Conservation (phyloP, 2,113 vertebrate genomes). For the Myxocyprinus asiaticus region DNA sequence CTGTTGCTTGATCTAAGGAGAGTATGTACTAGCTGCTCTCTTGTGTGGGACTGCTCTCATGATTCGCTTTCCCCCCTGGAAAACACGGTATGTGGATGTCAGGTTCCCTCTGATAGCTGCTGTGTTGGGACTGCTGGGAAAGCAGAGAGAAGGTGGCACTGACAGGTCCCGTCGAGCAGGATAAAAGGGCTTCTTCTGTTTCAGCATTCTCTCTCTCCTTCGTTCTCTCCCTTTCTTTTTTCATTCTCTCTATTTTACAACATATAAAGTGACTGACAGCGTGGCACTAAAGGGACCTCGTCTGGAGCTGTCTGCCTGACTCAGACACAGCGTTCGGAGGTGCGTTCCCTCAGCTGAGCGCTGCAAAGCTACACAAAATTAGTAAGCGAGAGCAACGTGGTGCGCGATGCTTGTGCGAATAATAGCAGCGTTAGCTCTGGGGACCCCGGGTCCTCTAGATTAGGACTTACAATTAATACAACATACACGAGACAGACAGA, state of each 20-base stretch:
- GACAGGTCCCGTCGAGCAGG: constrained; percentile 60
- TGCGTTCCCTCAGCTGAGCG: constrained; percentile 40
- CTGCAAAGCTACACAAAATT: constrained; percentile 46
- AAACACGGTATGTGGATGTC: constrained; percentile 50
- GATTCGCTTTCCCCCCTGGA: constrained; percentile 45
- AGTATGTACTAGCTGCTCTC: constrained; percentile 39
- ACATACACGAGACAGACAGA: constrained; percentile 35
- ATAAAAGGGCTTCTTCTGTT: constrained; percentile 57
- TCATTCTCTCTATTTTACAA: constrained; percentile 28
- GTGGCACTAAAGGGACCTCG: constrained; percentile 54
- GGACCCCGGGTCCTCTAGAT: constrained; percentile 48
- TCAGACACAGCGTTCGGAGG: constrained; percentile 27
- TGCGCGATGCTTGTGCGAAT: constrained; percentile 51
- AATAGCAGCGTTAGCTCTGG: constrained; percentile 46
- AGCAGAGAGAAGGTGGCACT: constrained; percentile 54
- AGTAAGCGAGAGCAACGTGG: constrained; percentile 39
- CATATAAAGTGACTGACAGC: constrained; percentile 54
- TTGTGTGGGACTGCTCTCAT: constrained; percentile 46
- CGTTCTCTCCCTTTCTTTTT: constrained; percentile 28
- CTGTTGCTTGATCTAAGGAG: constrained; percentile 43
- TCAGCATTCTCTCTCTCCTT: constrained; percentile 21
- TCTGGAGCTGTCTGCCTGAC: constrained; percentile 32
- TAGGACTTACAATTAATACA: constrained; percentile 59
- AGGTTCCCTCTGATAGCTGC: constrained; percentile 56
- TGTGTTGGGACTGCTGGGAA: constrained; percentile 56